Percentiles rank a stretch among this genome's conserved stretches.
Evolutionary conservation across 2,888 invertebrate species (phyloP).

Genomic region (Philaethria dido): DNA sequence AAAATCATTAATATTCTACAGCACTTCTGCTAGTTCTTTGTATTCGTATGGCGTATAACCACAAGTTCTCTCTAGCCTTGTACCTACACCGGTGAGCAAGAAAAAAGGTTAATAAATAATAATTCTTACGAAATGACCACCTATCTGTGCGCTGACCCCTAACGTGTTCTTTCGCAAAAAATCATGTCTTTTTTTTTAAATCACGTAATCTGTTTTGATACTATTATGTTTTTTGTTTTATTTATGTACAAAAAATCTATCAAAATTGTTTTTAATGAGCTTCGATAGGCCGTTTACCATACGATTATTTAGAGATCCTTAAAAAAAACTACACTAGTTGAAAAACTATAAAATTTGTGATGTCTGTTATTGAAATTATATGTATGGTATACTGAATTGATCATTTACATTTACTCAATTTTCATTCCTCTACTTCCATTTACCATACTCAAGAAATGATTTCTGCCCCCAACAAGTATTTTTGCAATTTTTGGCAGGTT

Average conservation of each 20-base stretch:
- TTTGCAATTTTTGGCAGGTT: too few species aligned
- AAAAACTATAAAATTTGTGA: too few species aligned
- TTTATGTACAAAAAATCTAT: not conserved
- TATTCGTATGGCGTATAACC: conserved; percentile 17
- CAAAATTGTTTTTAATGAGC: not conserved
- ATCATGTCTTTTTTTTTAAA: too few species aligned
- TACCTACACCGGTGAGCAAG: conserved; percentile 6
- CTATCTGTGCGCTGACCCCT: conserved; percentile 41
- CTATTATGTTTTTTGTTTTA: not conserved
- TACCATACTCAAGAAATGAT: too few species aligned
- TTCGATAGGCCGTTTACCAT: not conserved
- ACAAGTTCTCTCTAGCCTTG: conserved; percentile 27
- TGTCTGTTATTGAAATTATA: too few species aligned
- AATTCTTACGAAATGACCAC: conserved; percentile 16
- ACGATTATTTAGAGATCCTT: too few species aligned
- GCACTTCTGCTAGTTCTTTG: conserved; percentile 30
- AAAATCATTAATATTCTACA: conserved; percentile 31
- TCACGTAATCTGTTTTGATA: not conserved
- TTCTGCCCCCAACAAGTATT: too few species aligned
- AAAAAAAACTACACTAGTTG: too few species aligned
- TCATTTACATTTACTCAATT: too few species aligned
- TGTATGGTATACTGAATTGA: too few species aligned
- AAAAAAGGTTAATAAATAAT: conserved; percentile 7
- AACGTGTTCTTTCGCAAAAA: conserved; percentile 25
- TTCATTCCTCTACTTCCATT: too few species aligned